These are phyloP conservation scores for Sarcophaga caerulescens DNA, from an alignment of 2,888 invertebrate genomes.

Conservation along the genomic window DNA sequence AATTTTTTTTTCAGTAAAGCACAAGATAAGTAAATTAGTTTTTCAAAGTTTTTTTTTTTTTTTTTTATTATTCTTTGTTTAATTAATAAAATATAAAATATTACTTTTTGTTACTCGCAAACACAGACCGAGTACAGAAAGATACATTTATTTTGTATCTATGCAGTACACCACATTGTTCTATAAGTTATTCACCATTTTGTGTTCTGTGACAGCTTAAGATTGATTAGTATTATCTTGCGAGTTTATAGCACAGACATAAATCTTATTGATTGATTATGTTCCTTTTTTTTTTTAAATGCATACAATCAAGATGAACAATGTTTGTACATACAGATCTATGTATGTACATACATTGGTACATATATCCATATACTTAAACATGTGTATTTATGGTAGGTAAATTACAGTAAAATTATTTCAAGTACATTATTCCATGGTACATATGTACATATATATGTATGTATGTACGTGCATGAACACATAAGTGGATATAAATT, in stretches of 20 bases:
- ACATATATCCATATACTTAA: neutral
- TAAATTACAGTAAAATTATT: neutral
- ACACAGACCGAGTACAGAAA: constrained; percentile 22
- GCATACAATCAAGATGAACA: constrained; percentile 39
- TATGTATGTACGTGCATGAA: too few species aligned
- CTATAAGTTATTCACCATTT: constrained; percentile 63
- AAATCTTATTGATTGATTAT: constrained; percentile 80
- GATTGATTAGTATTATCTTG: constrained; percentile 80
- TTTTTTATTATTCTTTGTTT: neutral
- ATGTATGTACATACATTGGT: neutral
- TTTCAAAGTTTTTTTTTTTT: neutral
- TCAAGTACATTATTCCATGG: neutral
- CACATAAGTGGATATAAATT: neutral
- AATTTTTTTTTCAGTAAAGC: neutral
- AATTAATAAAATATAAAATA: neutral
- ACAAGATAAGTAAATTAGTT: constrained; percentile 10
- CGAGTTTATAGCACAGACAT: constrained; percentile 75
- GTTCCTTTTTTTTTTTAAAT: constrained; percentile 67
- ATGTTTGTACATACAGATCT: neutral
- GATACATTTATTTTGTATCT: constrained; percentile 10
- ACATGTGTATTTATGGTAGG: neutral
- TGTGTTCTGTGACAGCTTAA: constrained; percentile 72
- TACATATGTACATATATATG: neutral
- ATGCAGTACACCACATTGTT: constrained; percentile 17
- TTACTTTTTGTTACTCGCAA: constrained; percentile 22